A percentile compares a stretch with the other conserved stretches of the same genome.
Conservation (phyloP, 2,113 vertebrate genomes). For the Protobothrops mucrosquamatus region DNA sequence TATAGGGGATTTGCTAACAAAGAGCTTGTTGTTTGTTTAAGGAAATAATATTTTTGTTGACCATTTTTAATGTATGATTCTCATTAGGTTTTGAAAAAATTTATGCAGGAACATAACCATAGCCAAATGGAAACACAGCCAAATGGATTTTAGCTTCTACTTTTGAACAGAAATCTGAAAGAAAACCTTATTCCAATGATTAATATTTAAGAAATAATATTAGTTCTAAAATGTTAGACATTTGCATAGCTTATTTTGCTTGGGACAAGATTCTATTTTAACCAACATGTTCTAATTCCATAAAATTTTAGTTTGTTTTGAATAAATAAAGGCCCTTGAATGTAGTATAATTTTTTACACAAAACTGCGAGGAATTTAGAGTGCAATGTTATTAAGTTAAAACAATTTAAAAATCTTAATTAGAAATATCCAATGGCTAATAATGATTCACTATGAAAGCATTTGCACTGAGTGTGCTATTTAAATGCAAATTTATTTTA, state of each 20-base stretch:
- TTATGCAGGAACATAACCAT: background rate
- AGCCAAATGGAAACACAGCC: background rate
- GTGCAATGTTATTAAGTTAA: conserved; percentile 66
- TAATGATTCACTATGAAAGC: conserved; percentile 55
- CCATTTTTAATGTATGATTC: background rate
- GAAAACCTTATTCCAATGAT: background rate
- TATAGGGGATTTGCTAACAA: background rate
- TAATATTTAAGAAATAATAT: background rate
- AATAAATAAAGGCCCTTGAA: conserved; percentile 8
- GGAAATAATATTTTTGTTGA: background rate
- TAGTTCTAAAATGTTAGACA: background rate
- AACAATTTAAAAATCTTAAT: conserved; percentile 67
- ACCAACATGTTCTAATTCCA: background rate
- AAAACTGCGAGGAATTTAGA: conserved; percentile 59
- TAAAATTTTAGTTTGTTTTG: background rate
- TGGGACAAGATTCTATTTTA: background rate
- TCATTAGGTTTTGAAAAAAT: background rate
- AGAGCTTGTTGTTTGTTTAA: background rate
- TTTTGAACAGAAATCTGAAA: background rate
- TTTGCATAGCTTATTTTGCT: background rate
- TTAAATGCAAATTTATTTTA: conserved; percentile 65
- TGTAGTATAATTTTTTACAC: conserved; percentile 51
- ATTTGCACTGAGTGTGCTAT: conserved; percentile 47
- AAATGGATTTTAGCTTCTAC: background rate
- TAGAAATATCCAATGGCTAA: conserved; percentile 61